These are phyloP conservation scores for Vidua chalybeata DNA, from an alignment of 2,113 vertebrate genomes.

Conservation along the genomic window DNA sequence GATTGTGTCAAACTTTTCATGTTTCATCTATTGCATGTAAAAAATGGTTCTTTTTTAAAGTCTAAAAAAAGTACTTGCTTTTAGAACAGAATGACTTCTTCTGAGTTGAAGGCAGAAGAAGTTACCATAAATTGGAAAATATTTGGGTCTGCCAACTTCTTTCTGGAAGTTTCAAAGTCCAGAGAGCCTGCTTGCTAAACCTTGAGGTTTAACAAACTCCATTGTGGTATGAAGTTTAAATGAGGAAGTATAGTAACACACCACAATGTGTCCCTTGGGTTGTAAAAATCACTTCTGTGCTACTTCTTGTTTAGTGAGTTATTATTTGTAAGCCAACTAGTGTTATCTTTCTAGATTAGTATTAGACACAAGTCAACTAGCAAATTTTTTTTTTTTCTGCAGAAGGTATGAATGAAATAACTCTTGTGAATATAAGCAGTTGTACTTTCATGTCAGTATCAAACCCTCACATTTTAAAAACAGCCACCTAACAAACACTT, in stretches of 20 bases:
- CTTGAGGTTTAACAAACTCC: neutral
- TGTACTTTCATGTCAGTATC: neutral
- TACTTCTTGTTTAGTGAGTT: conserved; percentile 10
- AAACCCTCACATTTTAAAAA: neutral
- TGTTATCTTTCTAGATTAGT: conserved; percentile 36
- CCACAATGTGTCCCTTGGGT: neutral
- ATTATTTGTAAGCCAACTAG: neutral
- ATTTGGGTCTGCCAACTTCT: neutral
- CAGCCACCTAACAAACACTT: neutral
- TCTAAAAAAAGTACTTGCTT: neutral
- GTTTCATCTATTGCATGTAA: neutral
- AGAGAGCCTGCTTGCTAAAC: neutral
- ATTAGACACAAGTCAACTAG: neutral
- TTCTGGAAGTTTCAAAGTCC: neutral
- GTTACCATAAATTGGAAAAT: neutral
- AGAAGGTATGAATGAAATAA: conserved; percentile 13
- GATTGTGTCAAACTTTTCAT: neutral
- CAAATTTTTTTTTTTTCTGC: neutral
- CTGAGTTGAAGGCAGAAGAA: neutral
- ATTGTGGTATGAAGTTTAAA: neutral
- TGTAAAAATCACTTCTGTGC: neutral
- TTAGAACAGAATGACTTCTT: neutral
- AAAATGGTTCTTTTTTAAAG: neutral
- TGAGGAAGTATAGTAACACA: neutral
- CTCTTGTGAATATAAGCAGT: conserved; percentile 23